Conservation (phyloP, 2,113 vertebrate species). For the Procapra przewalskii region DNA sequence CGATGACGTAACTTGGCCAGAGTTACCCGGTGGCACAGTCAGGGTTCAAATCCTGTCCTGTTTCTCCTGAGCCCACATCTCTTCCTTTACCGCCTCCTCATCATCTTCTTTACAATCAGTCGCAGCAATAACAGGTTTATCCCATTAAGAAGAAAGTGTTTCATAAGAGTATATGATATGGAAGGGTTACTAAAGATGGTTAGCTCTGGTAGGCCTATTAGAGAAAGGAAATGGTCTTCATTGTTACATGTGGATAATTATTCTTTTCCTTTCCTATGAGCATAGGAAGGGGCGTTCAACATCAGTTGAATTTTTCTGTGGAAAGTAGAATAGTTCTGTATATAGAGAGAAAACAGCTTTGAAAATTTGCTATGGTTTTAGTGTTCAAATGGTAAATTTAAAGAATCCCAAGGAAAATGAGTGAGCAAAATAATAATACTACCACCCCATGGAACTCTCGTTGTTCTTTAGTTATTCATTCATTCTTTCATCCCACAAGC, state of each 20-base stretch:
- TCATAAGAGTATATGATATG: background rate
- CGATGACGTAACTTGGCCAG: background rate
- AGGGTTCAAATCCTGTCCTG: background rate
- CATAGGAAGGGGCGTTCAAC: background rate
- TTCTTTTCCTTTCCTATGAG: background rate
- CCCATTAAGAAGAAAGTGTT: background rate
- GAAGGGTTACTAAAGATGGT: background rate
- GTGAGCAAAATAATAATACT: background rate
- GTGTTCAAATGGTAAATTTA: background rate
- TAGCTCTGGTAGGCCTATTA: background rate
- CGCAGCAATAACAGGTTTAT: background rate
- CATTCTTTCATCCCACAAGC: background rate
- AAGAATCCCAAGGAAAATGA: background rate
- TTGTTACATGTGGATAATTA: background rate
- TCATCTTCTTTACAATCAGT: background rate
- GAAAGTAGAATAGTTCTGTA: background rate
- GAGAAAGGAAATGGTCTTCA: background rate
- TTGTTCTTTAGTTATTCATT: background rate
- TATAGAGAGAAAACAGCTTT: background rate
- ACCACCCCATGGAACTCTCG: too few species aligned
- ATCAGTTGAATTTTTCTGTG: background rate
- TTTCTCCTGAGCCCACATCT: background rate
- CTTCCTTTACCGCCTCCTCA: background rate
- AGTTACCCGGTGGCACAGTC: background rate
- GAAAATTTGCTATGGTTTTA: background rate